Base-by-base conservation (phyloP, 2,797 vertebrate genomes). In the Mormyrops boulengeri region DNA sequence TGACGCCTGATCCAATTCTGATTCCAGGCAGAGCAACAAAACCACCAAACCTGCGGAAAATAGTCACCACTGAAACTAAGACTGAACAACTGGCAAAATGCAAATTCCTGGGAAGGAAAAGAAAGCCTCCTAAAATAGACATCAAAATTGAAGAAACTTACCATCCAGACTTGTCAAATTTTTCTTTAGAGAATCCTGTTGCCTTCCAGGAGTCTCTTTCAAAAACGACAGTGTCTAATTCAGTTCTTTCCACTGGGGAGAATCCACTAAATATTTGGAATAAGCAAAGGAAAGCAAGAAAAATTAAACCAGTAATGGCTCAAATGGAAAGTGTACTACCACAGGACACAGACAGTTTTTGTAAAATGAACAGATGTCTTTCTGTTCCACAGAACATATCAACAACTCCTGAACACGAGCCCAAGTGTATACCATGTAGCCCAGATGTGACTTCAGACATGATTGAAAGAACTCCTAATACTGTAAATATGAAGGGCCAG, bases 121-220 rank as follows among this genome's bases (percentile, higher is more conserved):
- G 60, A 52, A 87, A 87, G 86, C 2, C 6, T 53, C 26, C 60
- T 14, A n/a, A 69, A 73, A 62, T 89, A 38, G 84, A 66, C 19
- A 73, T 89, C 34, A 87, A 89, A 77, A 52, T 17, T 89, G 62
- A 89, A 89, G 62, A 89, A 87, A 87, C 22, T 38, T 55, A 55
- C 12, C 84, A 87, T 87, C 44, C 62, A 87, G 89, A 30, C 44
- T 80, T 87, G 2, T 38, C 60, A 41, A 85, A 22, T 87, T 55
- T 53, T 55, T 44, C 85, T 41, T 87, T 87, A 41, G 47, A 77
- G 50, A 87, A 89, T 73, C n/a, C 60, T n/a, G 22, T 34, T 87
- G 47, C 60, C 62, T 53, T 55, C 11, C 62, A 66, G 44, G 44
- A 87, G 11, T 8, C 19, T 53, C 47, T 77, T 87, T 87, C 62